Conservation (phyloP, 2,888 invertebrate genomes). For the Leucozona laternaria region DNA sequence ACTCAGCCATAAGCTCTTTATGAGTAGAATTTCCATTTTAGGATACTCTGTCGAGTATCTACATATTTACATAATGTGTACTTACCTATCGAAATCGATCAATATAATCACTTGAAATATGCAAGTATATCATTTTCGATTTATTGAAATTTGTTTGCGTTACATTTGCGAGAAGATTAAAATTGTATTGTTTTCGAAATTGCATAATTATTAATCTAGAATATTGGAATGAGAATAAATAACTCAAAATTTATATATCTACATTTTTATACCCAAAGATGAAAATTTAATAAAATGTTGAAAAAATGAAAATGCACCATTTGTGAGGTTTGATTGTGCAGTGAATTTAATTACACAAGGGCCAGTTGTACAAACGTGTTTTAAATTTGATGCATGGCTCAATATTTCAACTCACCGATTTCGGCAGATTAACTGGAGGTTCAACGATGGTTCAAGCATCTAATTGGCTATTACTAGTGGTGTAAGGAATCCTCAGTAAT, state of each 20-base stretch:
- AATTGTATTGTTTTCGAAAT: slow-evolving; percentile 11
- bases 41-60: not conserved
- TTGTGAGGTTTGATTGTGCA: too few relatives aligned
- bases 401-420: too few relatives aligned
- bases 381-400: too few relatives aligned
- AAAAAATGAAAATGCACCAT: too few relatives aligned
- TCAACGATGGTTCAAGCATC: too few relatives aligned
- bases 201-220: not conserved
- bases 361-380: too few relatives aligned
- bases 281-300: not conserved
- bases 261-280: not conserved
- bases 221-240: not conserved
- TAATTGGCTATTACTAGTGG: too few relatives aligned
- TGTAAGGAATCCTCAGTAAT: too few relatives aligned
- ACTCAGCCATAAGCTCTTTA: not conserved
- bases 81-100: not conserved
- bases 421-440: too few relatives aligned
- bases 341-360: too few relatives aligned
- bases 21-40: not conserved
- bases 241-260: not conserved
- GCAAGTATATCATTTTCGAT: slow-evolving; percentile 25
- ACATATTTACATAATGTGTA: not conserved
- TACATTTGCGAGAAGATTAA: slow-evolving; percentile 23
- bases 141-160: slow-evolving; percentile 55
- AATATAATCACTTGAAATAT: slow-evolving; percentile 30